Evolutionary conservation across 2,113 vertebrate species (phyloP), one percentile per base, ranked within the genome.

Genomic region (Centrocercus urophasianus): DNA sequence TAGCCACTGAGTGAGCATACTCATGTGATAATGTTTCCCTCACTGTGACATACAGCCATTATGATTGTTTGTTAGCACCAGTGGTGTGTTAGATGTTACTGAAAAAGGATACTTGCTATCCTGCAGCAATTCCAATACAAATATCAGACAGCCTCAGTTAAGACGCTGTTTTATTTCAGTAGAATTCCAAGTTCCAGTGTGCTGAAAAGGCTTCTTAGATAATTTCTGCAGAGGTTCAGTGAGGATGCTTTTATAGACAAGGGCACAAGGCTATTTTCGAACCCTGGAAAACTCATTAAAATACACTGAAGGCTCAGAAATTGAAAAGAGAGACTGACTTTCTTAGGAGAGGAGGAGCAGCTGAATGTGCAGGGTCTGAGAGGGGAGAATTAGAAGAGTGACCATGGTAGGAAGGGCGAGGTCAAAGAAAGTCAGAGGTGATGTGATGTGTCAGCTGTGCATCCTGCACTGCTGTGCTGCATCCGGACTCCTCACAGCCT

Each of bases 371-470:
- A 32, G 59, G 17, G 38, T 25, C 66, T 64, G 42, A 52, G 34
- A 86, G 57, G 52, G 21, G 3, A 30, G 8, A 8, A 13, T 52
- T 52, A 6, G 21, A 38, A 54, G 57, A 9, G 22, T 72, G 85
- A 10, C 34, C 6, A 8, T 75, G 72, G 24, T 36, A 60, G 73
- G 42, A 75, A 76, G 42, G 73, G 50, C 56, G 34, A 76, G 57
- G 56, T 80, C 69, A 43, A 30, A 72, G 59, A 40, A 69, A 30
- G 60, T 71, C 43, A 32, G 24, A n/a, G n/a, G 3, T 66, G 90
- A 74, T 0, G 2, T 45, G 48, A 34, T 82, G 36, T 13, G 6
- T 56, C 2, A 2, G 0, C 36, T 2, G 1, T 1, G 24, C 65
- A 78, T 45, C 22, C 18, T 65, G 71, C 27, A 56, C 64, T 74